Base-by-base conservation (phyloP, 2,113 vertebrate genomes). In the Anguilla rostrata region DNA sequence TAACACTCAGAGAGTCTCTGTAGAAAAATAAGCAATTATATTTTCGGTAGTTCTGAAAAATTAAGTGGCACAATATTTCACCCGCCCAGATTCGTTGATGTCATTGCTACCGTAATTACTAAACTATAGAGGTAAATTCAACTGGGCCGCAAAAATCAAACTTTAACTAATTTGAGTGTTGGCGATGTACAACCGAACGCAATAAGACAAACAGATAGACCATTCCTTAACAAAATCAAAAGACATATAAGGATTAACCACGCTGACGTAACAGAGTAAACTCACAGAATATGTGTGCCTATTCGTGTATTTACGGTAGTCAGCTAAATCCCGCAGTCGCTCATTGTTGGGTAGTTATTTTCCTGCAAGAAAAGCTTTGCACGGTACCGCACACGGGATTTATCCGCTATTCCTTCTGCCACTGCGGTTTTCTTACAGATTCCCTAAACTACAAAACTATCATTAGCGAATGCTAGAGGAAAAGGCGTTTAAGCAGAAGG, bases 271-370 rank as follows among this genome's bases (percentile, higher is more conserved):
- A 80, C 5, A 80, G 78, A 87, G 11, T 41, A 29, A 86, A 87
- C 87, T 78, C 85, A 66, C 0, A 16, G 0, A 46, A 0, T 0
- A 34, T 4, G 90, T 88, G 3, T 57, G 15, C 85, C 34, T 93
- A 41, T 0, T 91, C 5, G 0, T 0, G 86, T 86, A 39, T 85
- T 94, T 95, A 95, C 93, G 94, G 94, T 92, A 93, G 15, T 14
- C 5, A n/a, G 78, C 83, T 89, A 90, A 89, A 90, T 90, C 93
- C 90, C 87, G 87, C 90, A 89, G 91, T 87, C 41, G 82, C 84
- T 83, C 84, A 83, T 88, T 88, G 89, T 81, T 86, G 90, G 91
- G 63, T 88, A 9, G 71, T 26, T 75, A 86, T 91, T 91, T 91
- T 85, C 86, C 87, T 90, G 92, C 78, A 87, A 90, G 89, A 81